These are phyloP conservation scores for Malurus melanocephalus DNA, from an alignment of 2,113 vertebrate species.

Conservation along the genomic window DNA sequence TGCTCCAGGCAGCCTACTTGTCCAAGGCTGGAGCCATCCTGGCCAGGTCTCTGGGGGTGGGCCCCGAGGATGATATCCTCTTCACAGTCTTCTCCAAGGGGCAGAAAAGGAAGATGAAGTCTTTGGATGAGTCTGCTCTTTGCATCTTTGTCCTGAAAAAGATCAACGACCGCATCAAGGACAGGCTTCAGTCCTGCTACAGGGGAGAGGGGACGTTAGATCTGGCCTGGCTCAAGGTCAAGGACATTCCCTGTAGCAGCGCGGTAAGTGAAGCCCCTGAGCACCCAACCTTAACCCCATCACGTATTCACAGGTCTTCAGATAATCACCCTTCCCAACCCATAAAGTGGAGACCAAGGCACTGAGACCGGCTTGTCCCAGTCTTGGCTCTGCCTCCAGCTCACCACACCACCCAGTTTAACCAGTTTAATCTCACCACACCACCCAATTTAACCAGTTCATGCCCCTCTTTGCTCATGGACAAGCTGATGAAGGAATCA, in stretches of 20 bases:
- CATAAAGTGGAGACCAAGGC: background rate
- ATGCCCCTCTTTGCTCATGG: background rate
- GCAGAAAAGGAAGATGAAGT: constrained; percentile 93
- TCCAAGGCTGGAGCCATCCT: constrained; percentile 91
- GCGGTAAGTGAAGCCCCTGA: constrained; percentile 82
- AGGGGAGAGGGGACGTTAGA: constrained; percentile 94
- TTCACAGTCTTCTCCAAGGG: constrained; percentile 96
- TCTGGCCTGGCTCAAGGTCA: constrained; percentile 97
- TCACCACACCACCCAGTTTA: background rate
- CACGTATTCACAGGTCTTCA: fast-evolving
- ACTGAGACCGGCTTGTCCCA: fast-evolving
- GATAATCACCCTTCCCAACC: background rate
- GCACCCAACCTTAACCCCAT: background rate
- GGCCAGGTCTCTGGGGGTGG: constrained; percentile 83
- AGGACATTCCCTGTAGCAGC: constrained; percentile 95
- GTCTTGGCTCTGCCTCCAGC: background rate
- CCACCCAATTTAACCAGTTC: background rate
- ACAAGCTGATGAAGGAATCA: background rate
- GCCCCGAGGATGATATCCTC: constrained; percentile 88
- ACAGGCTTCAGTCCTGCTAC: constrained; percentile 95
- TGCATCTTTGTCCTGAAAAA: constrained; percentile 93
- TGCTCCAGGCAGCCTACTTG: constrained; percentile 93
- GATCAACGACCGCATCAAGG: constrained; percentile 96
- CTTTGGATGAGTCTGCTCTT: constrained; percentile 90
- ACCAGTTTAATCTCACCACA: background rate